Evolutionary conservation across 2,113 vertebrate genomes (phyloP).

Genomic region (Dicerorhinus sumatrensis): DNA sequence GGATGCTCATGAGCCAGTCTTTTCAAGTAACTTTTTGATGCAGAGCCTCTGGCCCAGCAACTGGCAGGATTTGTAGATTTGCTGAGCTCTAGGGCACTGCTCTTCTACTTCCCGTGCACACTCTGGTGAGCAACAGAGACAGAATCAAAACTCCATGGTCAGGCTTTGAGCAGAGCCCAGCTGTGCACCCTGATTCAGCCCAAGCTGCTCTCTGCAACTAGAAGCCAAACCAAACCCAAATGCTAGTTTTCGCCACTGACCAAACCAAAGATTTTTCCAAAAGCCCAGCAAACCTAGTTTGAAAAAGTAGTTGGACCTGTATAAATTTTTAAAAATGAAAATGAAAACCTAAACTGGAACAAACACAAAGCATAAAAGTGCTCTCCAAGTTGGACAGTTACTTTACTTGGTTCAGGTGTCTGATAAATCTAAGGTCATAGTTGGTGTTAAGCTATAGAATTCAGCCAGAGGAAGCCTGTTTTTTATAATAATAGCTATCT

Average conservation of each 20-base stretch:
- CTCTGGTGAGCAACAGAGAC: neutral
- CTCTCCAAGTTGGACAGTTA: neutral
- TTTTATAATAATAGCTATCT: neutral
- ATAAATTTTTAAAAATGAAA: conserved; percentile 32
- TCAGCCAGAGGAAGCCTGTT: neutral
- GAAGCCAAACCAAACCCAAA: conserved; percentile 60
- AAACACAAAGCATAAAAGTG: conserved; percentile 27
- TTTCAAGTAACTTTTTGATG: conserved; percentile 5
- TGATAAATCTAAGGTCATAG: neutral
- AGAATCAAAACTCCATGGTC: neutral
- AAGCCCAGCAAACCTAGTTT: conserved; percentile 41
- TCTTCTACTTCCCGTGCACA: rapidly evolving
- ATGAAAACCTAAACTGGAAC: conserved; percentile 56
- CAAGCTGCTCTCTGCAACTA: neutral
- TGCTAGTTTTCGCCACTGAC: conserved; percentile 48
- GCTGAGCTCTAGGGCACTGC: rapidly evolving
- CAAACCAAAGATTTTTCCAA: conserved; percentile 63
- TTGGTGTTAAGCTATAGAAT: neutral
- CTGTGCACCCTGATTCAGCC: neutral
- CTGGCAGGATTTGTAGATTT: neutral
- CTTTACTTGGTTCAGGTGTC: conserved; percentile 23
- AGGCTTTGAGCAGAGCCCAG: neutral
- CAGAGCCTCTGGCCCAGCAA: neutral
- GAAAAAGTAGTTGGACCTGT: neutral
- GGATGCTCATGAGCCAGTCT: neutral